Percentiles rank a stretch among this genome's conserved stretches.
Evolutionary conservation across 2,888 invertebrate genomes (phyloP).

Genomic region (Bombyx huttoni): DNA sequence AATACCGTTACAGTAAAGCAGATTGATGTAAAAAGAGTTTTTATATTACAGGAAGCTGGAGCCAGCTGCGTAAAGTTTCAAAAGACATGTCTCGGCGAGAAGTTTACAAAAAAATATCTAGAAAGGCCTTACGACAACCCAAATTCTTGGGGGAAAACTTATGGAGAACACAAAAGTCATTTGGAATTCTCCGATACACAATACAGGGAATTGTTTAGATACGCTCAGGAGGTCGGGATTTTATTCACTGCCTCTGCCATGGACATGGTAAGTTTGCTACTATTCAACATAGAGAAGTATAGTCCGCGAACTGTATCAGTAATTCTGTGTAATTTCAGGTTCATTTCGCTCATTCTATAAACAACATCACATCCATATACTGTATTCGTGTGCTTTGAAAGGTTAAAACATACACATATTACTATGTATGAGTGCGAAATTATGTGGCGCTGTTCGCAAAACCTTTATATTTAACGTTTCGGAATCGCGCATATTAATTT

Average conservation of each 20-base stretch:
- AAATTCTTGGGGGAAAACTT: constrained; percentile 85
- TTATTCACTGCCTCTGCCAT: constrained; percentile 86
- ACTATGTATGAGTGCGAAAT: too few species aligned
- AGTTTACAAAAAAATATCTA: constrained; percentile 80
- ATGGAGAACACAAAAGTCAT: constrained; percentile 82
- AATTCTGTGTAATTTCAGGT: too few species aligned
- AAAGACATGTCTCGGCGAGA: constrained; percentile 79
- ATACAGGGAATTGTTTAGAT: constrained; percentile 75
- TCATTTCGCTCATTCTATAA: too few species aligned
- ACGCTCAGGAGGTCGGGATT: constrained; percentile 75
- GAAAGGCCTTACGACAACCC: constrained; percentile 72
- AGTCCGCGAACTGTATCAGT: too few species aligned
- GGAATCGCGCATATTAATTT: too few species aligned
- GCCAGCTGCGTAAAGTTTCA: constrained; percentile 90
- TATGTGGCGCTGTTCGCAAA: too few species aligned
- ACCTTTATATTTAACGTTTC: too few species aligned
- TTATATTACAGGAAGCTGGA: constrained; percentile 74
- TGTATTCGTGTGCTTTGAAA: too few species aligned
- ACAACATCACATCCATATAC: too few species aligned
- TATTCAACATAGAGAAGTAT: too few species aligned
- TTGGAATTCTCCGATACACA: constrained; percentile 81
- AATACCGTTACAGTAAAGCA: not conserved
- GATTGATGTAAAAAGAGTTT: not conserved
- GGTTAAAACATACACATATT: too few species aligned
- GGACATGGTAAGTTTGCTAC: constrained; percentile 74